A percentile compares a stretch with the other conserved stretches of the same genome.
Conservation (phyloP, 2,888 invertebrate species). For the Drosophila anomalata region DNA sequence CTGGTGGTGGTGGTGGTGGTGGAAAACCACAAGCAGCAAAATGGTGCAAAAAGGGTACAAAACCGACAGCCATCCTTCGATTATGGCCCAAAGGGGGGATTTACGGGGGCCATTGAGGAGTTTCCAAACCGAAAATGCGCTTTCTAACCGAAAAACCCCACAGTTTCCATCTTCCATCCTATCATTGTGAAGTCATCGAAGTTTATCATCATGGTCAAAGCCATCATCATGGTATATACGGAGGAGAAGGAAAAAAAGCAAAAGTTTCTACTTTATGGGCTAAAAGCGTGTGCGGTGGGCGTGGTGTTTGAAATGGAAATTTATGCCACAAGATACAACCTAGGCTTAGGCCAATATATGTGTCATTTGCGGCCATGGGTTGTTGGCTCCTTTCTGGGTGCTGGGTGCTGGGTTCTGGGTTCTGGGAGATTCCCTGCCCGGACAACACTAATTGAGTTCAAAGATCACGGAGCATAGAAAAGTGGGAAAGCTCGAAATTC, state of each 20-base stretch:
- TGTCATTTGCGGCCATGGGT: constrained; percentile 60
- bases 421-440: constrained; percentile 14
- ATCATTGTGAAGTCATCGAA: constrained; percentile 73
- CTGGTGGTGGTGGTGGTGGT: constrained; percentile 1
- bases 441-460: constrained; percentile 72
- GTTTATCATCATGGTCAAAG: constrained; percentile 69
- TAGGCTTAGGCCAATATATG: constrained; percentile 53
- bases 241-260: constrained; percentile 51
- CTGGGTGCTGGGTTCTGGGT: not conserved
- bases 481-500: constrained; percentile 56
- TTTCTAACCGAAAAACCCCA: constrained; percentile 54
- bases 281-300: constrained; percentile 66
- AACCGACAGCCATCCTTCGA: constrained; percentile 37
- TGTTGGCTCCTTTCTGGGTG: not conserved
- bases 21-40: constrained; percentile 55
- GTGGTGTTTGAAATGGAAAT: constrained; percentile 68
- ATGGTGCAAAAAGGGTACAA: constrained; percentile 70
- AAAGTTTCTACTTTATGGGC: constrained; percentile 53
- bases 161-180: constrained; percentile 13
- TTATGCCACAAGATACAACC: constrained; percentile 39
- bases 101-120: constrained; percentile 8
- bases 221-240: constrained; percentile 25
- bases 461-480: constrained; percentile 57
- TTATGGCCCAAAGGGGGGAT: constrained; percentile 28
- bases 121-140: constrained; percentile 37